These are phyloP conservation scores for Carassius auratus DNA, from an alignment of 2,113 vertebrate species.

Conservation along the genomic window DNA sequence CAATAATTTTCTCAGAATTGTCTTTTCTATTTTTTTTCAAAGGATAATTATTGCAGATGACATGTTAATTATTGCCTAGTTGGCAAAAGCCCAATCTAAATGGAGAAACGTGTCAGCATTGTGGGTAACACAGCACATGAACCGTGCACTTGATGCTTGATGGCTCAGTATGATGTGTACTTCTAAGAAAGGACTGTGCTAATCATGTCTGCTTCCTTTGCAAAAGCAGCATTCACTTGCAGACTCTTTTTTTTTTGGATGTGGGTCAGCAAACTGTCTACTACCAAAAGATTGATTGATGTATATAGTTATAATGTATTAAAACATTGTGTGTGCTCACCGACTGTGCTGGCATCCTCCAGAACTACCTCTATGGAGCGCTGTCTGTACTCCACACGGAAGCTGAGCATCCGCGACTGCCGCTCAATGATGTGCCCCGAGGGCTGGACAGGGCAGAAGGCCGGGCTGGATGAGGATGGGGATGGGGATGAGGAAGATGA, in stretches of 20 bases:
- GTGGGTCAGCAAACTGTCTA: neutral
- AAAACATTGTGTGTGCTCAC: conserved; percentile 74
- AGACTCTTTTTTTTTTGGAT: neutral
- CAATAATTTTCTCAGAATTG: neutral
- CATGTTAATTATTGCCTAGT: neutral
- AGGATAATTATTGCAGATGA: neutral
- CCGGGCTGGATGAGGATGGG: conserved; percentile 83
- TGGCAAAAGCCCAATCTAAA: neutral
- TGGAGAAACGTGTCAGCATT: neutral
- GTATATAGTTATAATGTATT: neutral
- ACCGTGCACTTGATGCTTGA: neutral
- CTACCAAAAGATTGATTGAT: neutral
- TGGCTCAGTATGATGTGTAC: neutral
- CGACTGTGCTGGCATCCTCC: conserved; percentile 92
- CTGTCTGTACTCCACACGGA: conserved; percentile 95
- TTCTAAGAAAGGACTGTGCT: neutral
- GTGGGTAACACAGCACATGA: neutral
- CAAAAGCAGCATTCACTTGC: neutral
- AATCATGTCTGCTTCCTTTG: neutral
- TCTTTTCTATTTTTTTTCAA: neutral
- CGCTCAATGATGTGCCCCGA: conserved; percentile 93
- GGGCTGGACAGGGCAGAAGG: conserved; percentile 86
- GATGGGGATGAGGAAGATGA: conserved; percentile 77
- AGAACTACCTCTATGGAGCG: conserved; percentile 92
- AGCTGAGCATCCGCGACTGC: conserved; percentile 94